Conservation (phyloP, 2,113 vertebrate species). For the Nycticorax nycticorax region DNA sequence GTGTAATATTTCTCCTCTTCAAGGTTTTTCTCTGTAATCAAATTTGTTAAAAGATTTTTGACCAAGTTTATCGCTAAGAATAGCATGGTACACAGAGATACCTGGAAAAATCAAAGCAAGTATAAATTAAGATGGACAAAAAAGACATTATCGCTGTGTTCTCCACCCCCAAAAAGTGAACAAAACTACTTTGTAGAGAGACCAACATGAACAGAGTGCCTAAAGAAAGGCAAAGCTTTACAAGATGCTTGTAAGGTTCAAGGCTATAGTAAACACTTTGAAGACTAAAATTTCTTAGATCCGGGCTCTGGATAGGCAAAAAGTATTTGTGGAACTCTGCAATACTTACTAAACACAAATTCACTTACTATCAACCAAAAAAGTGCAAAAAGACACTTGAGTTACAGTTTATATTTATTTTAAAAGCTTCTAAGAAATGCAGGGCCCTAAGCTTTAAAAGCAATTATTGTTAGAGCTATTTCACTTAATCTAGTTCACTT, state of each 20-base stretch:
- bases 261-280: not conserved
- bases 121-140: not conserved
- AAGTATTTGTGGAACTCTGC: not conserved
- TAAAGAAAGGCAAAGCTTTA: not conserved
- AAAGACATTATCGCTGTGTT: not conserved
- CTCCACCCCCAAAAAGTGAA: not conserved
- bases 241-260: not conserved
- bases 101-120: not conserved
- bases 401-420: not conserved
- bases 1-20: not conserved
- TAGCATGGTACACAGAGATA: not conserved
- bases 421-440: not conserved
- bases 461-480: not conserved
- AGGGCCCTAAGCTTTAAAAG: not conserved
- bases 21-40: not conserved
- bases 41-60: not conserved
- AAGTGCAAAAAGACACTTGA: not conserved
- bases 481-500: not conserved
- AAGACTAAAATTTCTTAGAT: not conserved
- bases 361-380: not conserved
- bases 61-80: not conserved
- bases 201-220: not conserved
- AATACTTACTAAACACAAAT: not conserved
- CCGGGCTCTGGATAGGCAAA: not conserved
- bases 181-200: not conserved